Evolutionary conservation across 1,140 invertebrate species (phyloP), one percentile per base, ranked within the genome.

Genomic region (Achroia grisella): DNA sequence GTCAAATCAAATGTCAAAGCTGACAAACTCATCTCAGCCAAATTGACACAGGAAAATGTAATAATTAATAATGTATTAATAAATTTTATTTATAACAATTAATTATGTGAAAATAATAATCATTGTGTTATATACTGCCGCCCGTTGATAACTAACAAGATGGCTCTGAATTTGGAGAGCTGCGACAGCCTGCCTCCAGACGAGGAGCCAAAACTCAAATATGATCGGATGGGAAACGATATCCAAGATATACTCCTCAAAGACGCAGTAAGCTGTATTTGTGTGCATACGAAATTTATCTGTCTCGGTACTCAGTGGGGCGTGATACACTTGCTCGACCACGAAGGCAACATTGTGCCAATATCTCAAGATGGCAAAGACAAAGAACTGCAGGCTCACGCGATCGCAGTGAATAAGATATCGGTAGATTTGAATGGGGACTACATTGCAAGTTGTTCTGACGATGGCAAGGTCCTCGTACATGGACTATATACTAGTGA

Each of bases 211-310:
- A 95, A 94, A 83, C 88, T 99, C 12, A 98, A 97, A 83, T 98
- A 97, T 87, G 90, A 93, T 55, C 88, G 97, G 39, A 90, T 98
- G 71, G 88, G 88, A 36, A 97, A 98, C 87, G 95, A 98, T 88
- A 75, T 98, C 4, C 88, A 91, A 58, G 89, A 91, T 56, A 97
- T 98, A 67, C 83, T 98, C 2, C 89, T 92, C 68, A 95, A 93
- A 62, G 96, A 98, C 88, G 92, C 94, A 51, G 94, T 96, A 12
- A 96, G 93, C 73, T 97, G 95, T 69, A 93, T 97, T 57, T 93
- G 95, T 59, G 94, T 98, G 10, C 95, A 98, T 86, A 90, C 95
- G 10, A 98, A 98, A 93, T 98, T 98, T 84, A 88, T 99, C 8
- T 96, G 95, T 63, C 71, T 98, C 39, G 97, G 97, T 28, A 97